phyloP scores from a whole-genome alignment of 1,140 invertebrate genomes.

The Caerostris extrusa region DNA sequence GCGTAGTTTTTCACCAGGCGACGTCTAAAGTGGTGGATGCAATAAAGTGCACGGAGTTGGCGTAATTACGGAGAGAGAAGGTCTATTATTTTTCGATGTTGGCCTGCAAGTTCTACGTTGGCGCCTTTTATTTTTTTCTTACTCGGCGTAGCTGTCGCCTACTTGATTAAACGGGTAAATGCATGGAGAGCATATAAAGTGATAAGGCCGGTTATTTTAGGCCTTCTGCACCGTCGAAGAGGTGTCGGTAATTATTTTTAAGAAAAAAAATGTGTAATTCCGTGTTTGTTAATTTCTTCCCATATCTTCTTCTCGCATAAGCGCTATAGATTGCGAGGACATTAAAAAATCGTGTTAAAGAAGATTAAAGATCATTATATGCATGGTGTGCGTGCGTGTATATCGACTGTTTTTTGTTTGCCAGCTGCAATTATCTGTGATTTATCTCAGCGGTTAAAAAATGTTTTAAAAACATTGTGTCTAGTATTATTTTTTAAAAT shows the following conservation, averaged over 20 bases:
- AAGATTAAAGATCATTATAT: too few species aligned
- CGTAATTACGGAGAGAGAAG: conserved; percentile 49
- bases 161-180: conserved; percentile 67
- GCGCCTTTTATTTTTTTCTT: conserved; percentile 27
- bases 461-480: too few species aligned
- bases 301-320: too few species aligned
- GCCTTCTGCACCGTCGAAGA: neutral
- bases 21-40: conserved; percentile 52
- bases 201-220: conserved; percentile 59
- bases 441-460: too few species aligned
- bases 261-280: too few species aligned
- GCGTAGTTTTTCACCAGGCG: conserved; percentile 22
- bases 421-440: too few species aligned
- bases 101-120: neutral
- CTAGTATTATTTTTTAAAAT: too few species aligned
- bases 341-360: too few species aligned
- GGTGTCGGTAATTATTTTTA: conserved; percentile 35
- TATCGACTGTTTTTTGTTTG: too few species aligned
- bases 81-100: conserved; percentile 66
- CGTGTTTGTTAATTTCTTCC: too few species aligned
- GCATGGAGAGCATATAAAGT: conserved; percentile 54
- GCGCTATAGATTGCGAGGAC: too few species aligned
- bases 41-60: conserved; percentile 61
- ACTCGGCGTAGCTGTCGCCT: neutral
- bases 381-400: too few species aligned